Evolutionary conservation across 2,113 vertebrate genomes (phyloP), one percentile per base, ranked within the genome.

Genomic region (Ranitomeya imitator): DNA sequence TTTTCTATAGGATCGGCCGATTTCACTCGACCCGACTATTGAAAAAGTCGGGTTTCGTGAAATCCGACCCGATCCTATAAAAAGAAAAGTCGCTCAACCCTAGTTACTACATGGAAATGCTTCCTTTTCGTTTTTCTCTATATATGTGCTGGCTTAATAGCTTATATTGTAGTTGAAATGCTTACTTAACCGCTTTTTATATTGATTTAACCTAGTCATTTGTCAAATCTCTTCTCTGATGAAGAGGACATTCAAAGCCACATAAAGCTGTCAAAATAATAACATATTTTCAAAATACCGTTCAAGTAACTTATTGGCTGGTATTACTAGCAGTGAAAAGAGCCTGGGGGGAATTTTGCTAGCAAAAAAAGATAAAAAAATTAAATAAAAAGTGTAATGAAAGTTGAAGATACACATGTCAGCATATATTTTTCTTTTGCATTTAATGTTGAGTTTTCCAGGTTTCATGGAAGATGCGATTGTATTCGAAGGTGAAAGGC

Each of bases 191-290:
- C 55, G 80, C 57, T 52, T 88, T 88, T 88, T 84, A 77, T 88
- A 88, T 88, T 78, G 87, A 88, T 84, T 83, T 88, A 84, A 88
- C 80, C 57, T 77, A 77, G 87, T 76, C 57, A 84, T 88, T 84
- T 88, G 80, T 88, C 80, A 88, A 83, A 88, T 88, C 80, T 37
- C 23, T 65, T 55, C 81, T 54, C 69, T 77, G 87, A 88, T 88
- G 81, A 88, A 88, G 81, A 88, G 87, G 71, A 84, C 87, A 83
- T 88, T 88, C 59, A 31, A 83, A 77, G 80, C 59, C 71, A 65
- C 74, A 88, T 88, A 84, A 88, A 88, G 80, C 80, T 88, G 80
- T 84, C 80, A 88, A 21, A 61, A 84, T 65, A 37, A 83, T 83
- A 78, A 65, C 87, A 65, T 84, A 88, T 88, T 83, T 78, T 63